Conservation (phyloP, 92 coral and sea anemone genomes). For the Montipora capitata region DNA sequence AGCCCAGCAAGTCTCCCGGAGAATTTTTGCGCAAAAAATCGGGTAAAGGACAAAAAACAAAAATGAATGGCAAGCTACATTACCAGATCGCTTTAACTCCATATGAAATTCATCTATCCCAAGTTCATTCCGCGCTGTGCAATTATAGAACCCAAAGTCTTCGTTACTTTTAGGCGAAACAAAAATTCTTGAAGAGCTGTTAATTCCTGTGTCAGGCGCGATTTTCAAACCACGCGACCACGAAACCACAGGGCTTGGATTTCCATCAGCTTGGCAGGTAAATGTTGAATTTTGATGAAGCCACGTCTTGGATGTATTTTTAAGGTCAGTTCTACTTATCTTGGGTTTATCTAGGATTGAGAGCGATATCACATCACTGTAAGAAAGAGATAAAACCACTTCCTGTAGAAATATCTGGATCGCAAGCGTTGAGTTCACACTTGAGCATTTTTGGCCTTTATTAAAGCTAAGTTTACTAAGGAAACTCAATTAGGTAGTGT, state of each 20-base stretch:
- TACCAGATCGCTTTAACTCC: constrained; percentile 45
- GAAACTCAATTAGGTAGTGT: too few species aligned
- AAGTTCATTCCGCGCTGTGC: constrained; percentile 30
- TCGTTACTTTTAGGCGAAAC: not conserved
- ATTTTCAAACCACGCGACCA: constrained; percentile 29
- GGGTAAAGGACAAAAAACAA: too few species aligned
- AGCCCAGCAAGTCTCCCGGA: too few species aligned
- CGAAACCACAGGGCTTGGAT: constrained; percentile 41
- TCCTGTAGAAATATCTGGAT: too few species aligned
- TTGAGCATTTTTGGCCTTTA: too few species aligned
- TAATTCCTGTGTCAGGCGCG: too few species aligned
- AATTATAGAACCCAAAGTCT: constrained; percentile 60
- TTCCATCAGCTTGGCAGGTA: constrained; percentile 45
- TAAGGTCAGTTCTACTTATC: not conserved
- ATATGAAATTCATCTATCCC: constrained; percentile 27
- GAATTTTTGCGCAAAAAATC: too few species aligned
- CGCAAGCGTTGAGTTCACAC: too few species aligned
- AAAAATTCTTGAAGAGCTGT: not conserved
- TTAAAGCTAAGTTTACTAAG: too few species aligned
- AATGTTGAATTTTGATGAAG: constrained; percentile 14
- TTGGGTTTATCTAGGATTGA: constrained; percentile 11
- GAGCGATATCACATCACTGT: not conserved
- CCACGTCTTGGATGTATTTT: not conserved
- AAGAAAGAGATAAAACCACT: too few species aligned
- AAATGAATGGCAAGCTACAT: not conserved